These are phyloP conservation scores for Drosophila acutilabella DNA, from an alignment of 2,888 invertebrate species.

Conservation along the genomic window DNA sequence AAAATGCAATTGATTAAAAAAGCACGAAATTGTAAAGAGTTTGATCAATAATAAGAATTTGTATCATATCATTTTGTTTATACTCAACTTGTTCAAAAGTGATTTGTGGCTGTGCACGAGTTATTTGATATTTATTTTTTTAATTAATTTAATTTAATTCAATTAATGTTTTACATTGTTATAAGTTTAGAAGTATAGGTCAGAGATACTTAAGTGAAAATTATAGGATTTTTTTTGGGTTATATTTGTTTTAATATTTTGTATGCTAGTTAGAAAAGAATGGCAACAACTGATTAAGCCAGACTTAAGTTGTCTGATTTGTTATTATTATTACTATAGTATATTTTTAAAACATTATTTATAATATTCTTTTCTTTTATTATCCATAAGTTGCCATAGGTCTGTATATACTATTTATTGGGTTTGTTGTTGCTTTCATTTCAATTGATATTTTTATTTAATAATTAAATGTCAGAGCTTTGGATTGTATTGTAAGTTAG, in stretches of 20 bases:
- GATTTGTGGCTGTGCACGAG: conserved; percentile 53
- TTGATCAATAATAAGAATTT: conserved; percentile 63
- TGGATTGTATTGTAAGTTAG: conserved; percentile 57
- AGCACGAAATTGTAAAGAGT: conserved; percentile 68
- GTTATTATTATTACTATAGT: conserved; percentile 25
- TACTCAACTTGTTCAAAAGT: conserved; percentile 79
- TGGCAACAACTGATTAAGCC: conserved; percentile 61
- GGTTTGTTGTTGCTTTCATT: conserved; percentile 56
- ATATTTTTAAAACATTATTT: conserved; percentile 18
- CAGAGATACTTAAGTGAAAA: conserved; percentile 48
- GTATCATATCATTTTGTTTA: conserved; percentile 58
- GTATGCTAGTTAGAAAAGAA: conserved; percentile 60
- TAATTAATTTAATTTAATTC: conserved; percentile 11
- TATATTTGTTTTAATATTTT: conserved; percentile 35
- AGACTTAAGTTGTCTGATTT: conserved; percentile 37
- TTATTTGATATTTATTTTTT: conserved; percentile 27
- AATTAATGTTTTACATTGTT: conserved; percentile 26
- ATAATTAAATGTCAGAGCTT: conserved; percentile 83
- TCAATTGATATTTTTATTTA: conserved; percentile 69
- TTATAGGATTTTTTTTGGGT: conserved; percentile 27
- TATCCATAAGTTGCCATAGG: conserved; percentile 57
- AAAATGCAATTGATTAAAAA: conserved; percentile 62
- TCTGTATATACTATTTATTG: conserved; percentile 45
- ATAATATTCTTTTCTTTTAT: conserved; percentile 15
- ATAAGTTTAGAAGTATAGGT: conserved; percentile 27